A percentile compares a stretch with the other conserved stretches of the same genome.
Conservation (phyloP, 1,140 invertebrate species). For the Drosophila varians region DNA sequence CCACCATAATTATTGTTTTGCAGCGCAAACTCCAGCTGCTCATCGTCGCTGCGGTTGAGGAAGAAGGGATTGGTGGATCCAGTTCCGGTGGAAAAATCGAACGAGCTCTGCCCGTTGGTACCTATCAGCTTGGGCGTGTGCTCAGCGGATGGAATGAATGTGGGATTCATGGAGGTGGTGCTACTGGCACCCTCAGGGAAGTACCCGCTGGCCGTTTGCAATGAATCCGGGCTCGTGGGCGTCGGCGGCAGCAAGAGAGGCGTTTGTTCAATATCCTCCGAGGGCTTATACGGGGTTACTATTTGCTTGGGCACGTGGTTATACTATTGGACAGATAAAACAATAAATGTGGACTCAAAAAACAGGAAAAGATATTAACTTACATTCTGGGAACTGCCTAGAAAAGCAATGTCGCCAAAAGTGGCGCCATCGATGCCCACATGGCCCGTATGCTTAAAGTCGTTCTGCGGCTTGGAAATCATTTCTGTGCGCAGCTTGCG, state of each 20-base stretch:
- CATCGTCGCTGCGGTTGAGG: constrained; percentile 58
- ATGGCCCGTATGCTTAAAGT: constrained; percentile 98
- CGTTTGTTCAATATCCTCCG: constrained; percentile 89
- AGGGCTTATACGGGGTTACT: constrained; percentile 94
- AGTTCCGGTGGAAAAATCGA: constrained; percentile 61
- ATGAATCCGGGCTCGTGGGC: constrained; percentile 85
- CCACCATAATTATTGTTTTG: constrained; percentile 76
- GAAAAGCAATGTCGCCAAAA: constrained; percentile 96
- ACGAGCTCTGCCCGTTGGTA: constrained; percentile 71
- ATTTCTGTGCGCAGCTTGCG: constrained; percentile 93
- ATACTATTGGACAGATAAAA: constrained; percentile 84
- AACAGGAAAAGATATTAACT: constrained; percentile 27
- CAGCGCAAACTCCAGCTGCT: constrained; percentile 63
- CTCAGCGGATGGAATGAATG: constrained; percentile 80
- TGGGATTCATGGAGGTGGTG: constrained; percentile 73
- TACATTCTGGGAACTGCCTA: constrained; percentile 85
- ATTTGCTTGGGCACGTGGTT: constrained; percentile 92
- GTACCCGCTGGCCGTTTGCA: constrained; percentile 83
- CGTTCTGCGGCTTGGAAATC: constrained; percentile 98
- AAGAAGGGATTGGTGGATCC: constrained; percentile 80
- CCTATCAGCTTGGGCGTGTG: constrained; percentile 77
- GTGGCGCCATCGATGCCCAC: constrained; percentile 98
- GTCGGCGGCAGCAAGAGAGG: constrained; percentile 84
- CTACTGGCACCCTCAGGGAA: constrained; percentile 68
- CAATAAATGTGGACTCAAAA: not conserved